Evolutionary conservation across 1,140 invertebrate species (phyloP).

Genomic region (Atta texana): DNA sequence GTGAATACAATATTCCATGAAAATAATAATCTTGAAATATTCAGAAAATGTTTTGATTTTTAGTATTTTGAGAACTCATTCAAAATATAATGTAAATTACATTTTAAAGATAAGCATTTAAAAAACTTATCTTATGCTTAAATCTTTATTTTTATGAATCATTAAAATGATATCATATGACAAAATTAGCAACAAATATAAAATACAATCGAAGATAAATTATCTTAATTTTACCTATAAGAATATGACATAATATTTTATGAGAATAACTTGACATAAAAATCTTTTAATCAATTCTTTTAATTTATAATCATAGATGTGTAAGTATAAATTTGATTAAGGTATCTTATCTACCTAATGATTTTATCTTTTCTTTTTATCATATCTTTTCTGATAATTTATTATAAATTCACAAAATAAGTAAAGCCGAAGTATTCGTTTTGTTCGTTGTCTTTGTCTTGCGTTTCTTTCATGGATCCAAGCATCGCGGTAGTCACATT

Average conservation of each 20-base stretch:
- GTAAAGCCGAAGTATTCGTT: background rate
- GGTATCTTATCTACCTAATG: background rate
- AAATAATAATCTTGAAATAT: background rate
- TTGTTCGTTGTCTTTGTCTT: constrained; percentile 29
- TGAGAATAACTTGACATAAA: too few relatives aligned
- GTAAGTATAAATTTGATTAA: background rate
- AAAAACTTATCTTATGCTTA: background rate
- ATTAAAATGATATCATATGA: background rate
- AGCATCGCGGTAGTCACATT: constrained; percentile 82
- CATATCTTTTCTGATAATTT: constrained; percentile 11
- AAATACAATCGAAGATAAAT: background rate
- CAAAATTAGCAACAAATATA: background rate
- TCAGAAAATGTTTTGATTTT: background rate
- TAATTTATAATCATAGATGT: background rate
- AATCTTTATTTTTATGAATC: background rate
- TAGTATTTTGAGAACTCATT: background rate
- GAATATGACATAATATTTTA: background rate
- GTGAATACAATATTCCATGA: background rate
- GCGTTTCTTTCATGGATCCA: constrained; percentile 65
- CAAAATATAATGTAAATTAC: background rate
- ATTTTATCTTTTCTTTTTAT: too few relatives aligned
- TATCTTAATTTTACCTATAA: background rate
- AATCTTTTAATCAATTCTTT: background rate
- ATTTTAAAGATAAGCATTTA: background rate
- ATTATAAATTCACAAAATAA: constrained; percentile 13